These are phyloP conservation scores for Lycodopsis pacificus DNA, from an alignment of 2,797 vertebrate genomes.

Conservation along the genomic window DNA sequence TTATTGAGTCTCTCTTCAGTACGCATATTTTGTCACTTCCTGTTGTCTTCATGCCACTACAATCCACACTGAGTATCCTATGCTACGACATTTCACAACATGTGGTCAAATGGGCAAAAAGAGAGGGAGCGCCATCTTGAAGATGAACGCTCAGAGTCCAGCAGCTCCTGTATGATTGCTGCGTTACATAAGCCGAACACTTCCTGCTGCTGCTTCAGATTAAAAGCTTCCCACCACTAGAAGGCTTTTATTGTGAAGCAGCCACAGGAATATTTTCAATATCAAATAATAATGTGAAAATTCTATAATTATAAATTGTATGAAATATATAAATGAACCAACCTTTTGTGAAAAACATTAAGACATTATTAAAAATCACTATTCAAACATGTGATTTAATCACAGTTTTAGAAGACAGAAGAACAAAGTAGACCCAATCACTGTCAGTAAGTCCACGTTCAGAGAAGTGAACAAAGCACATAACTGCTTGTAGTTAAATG, in stretches of 20 bases:
- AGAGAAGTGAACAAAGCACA: not conserved
- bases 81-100: constrained; percentile 2
- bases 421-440: not conserved
- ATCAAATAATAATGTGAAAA: not conserved
- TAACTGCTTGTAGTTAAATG: not conserved
- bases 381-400: not conserved
- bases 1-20: not conserved
- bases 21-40: constrained; percentile 57
- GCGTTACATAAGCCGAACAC: too few relatives aligned
- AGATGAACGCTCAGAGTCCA: not conserved
- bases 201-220: not conserved
- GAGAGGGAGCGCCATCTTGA: not conserved
- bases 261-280: not conserved
- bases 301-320: not conserved
- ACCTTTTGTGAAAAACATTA: not conserved
- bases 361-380: not conserved
- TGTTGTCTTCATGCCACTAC: constrained; percentile 2
- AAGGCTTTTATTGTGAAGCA: constrained; percentile 15
- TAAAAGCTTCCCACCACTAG: not conserved
- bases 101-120: constrained; percentile 8
- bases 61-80: not conserved
- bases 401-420: too few relatives aligned
- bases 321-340: not conserved
- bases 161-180: not conserved
- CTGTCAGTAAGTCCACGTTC: not conserved